A percentile compares a stretch with the other conserved stretches of the same genome.
Conservation (phyloP, 2,113 vertebrate species). For the Nothocercus nigrocapillus region DNA sequence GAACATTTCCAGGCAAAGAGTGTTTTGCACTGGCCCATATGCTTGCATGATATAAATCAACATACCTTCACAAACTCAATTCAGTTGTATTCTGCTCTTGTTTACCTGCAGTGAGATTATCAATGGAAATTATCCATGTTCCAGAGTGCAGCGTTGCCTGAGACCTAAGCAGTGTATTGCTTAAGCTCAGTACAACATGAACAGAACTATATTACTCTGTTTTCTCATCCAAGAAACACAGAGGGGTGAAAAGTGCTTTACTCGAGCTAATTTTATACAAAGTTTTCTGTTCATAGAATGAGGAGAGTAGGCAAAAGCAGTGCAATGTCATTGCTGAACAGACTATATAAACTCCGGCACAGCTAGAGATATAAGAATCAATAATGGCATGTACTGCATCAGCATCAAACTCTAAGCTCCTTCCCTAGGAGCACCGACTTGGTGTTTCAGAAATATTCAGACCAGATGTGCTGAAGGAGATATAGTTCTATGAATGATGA, state of each 20-base stretch:
- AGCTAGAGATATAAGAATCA: background rate
- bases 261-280: background rate
- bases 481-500: background rate
- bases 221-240: background rate
- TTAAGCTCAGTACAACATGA: background rate
- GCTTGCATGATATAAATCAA: background rate
- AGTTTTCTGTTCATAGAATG: background rate
- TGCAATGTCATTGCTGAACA: background rate
- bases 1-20: background rate
- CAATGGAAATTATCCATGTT: background rate
- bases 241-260: background rate
- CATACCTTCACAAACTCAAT: background rate
- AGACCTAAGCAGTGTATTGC: background rate
- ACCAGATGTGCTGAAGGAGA: background rate
- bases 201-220: background rate
- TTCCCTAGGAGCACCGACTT: background rate
- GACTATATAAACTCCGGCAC: background rate
- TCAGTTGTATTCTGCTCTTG: background rate
- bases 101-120: background rate
- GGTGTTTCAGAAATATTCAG: background rate
- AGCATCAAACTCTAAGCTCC: background rate
- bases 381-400: background rate
- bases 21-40: background rate
- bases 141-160: accelerated
- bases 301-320: background rate